phyloP scores from a whole-genome alignment of 2,113 vertebrate species.

The Alaudala cheleensis region DNA sequence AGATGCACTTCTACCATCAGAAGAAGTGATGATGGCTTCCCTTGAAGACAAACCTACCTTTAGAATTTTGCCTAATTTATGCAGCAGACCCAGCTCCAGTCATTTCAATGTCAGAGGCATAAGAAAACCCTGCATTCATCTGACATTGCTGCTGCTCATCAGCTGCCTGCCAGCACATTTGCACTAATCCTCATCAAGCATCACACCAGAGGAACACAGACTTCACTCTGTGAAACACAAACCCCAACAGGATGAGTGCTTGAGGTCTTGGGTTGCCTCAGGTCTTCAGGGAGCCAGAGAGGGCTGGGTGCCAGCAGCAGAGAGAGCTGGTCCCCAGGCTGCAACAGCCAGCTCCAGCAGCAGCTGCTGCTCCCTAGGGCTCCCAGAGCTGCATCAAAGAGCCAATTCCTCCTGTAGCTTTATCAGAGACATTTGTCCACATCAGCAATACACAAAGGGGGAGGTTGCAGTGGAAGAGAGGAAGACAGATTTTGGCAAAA shows the following conservation, averaged over 20 bases:
- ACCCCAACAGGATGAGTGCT: neutral
- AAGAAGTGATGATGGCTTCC: neutral
- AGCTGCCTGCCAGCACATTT: neutral
- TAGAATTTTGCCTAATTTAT: neutral
- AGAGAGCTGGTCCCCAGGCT: neutral
- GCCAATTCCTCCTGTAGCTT: rapidly evolving
- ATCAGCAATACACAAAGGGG: neutral
- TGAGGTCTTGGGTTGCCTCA: neutral
- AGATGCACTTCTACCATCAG: neutral
- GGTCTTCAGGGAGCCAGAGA: rapidly evolving
- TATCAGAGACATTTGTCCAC: neutral
- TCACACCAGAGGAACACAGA: neutral
- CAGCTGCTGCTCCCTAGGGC: neutral
- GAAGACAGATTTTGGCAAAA: neutral
- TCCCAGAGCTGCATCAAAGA: neutral
- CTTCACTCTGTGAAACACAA: rapidly evolving
- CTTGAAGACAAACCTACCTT: neutral
- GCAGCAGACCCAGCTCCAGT: neutral
- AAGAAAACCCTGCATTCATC: neutral
- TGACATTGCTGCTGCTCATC: neutral
- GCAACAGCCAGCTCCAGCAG: neutral
- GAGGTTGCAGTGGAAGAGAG: neutral
- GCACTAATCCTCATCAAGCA: neutral
- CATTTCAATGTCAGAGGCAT: neutral
- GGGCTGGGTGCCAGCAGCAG: neutral